Evolutionary conservation across 2,888 invertebrate genomes (phyloP).

Genomic region (Diaphora mendica): DNA sequence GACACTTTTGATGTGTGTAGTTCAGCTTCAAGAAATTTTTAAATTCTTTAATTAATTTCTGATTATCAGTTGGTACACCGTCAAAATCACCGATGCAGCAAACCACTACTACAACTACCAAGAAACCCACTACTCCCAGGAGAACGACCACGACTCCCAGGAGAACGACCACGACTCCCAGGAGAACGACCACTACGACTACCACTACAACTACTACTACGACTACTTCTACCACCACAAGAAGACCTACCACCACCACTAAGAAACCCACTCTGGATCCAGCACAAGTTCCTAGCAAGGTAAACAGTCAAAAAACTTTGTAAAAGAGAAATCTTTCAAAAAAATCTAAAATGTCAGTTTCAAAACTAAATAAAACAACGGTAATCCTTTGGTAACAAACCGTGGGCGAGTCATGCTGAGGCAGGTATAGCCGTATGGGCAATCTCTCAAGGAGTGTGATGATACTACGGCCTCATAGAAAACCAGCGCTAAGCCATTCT

Average conservation of each 20-base stretch:
- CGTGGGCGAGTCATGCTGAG: neutral
- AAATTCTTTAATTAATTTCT: neutral
- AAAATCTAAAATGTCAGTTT: too few species aligned
- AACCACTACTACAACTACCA: conserved; percentile 49
- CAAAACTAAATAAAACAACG: neutral
- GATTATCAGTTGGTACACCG: conserved; percentile 57
- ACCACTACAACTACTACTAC: conserved; percentile 43
- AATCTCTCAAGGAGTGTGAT: neutral
- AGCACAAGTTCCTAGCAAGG: conserved; percentile 67
- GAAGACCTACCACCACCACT: conserved; percentile 53
- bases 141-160: conserved; percentile 40
- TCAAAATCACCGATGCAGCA: conserved; percentile 64
- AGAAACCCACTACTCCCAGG: conserved; percentile 50
- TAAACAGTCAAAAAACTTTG: conserved; percentile 36
- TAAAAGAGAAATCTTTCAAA: neutral
- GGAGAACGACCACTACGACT: conserved; percentile 20
- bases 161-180: conserved; percentile 31
- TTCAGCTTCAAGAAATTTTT: neutral
- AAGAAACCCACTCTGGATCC: conserved; percentile 61
- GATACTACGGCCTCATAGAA: neutral
- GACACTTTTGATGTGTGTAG: too few species aligned
- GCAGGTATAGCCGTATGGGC: neutral
- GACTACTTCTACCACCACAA: conserved; percentile 45
- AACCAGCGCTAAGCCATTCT: neutral
- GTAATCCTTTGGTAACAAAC: neutral